Conservation (phyloP, 2,113 vertebrate genomes). For the Bufo gargarizans region DNA sequence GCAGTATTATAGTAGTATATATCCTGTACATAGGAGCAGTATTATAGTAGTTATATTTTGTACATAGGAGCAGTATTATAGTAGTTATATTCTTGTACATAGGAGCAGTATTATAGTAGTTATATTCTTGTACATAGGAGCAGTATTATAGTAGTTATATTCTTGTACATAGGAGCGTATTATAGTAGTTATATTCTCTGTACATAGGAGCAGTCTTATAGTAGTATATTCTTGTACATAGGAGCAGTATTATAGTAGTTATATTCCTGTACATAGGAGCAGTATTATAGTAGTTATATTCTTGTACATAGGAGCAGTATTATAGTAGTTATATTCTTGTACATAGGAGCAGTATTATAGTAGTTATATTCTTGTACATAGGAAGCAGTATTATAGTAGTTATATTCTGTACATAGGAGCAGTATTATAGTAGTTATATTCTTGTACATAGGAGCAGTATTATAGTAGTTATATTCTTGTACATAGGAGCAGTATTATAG, state of each 20-base stretch:
- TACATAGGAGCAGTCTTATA: too few species aligned
- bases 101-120: too few species aligned
- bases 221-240: too few species aligned
- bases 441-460: background rate
- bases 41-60: too few species aligned
- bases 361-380: background rate
- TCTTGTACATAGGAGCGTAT: too few species aligned
- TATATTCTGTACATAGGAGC: background rate
- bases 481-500: background rate
- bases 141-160: too few species aligned
- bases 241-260: conserved; percentile 12
- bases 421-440: conserved; percentile 6
- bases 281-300: conserved; percentile 9
- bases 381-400: conserved; percentile 3
- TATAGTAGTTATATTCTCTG: too few species aligned
- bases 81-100: too few species aligned
- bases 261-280: background rate
- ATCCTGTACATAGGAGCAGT: too few species aligned
- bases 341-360: background rate
- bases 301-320: conserved; percentile 1
- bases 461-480: conserved; percentile 15
- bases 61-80: too few species aligned
- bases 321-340: conserved; percentile 12
- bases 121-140: too few species aligned
- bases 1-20: too few species aligned